Evolutionary conservation across 2,888 invertebrate species (phyloP).

Genomic region (Drosophila paramelanica): DNA sequence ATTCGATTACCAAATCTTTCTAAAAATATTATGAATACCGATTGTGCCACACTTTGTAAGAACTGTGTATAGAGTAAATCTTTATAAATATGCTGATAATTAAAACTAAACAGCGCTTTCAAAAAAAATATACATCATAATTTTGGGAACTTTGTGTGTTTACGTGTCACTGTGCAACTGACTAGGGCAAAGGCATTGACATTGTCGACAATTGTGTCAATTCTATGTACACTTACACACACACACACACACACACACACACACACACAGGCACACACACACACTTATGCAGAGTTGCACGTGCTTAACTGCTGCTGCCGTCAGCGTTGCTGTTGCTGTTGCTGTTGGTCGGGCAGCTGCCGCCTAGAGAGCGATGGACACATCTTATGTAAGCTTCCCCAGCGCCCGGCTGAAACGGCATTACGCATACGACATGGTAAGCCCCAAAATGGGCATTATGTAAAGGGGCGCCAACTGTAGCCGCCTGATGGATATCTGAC

Average conservation of each 20-base stretch:
- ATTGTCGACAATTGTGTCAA: conserved; percentile 77
- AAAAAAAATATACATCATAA: too few species aligned
- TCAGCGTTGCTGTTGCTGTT: conserved; percentile 11
- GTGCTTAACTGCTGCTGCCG: conserved; percentile 33
- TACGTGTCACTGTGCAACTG: conserved; percentile 36
- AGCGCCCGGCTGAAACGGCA: conserved; percentile 27
- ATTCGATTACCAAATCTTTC: background rate
- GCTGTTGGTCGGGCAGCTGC: conserved; percentile 32
- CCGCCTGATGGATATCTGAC: conserved; percentile 40
- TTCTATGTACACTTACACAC: conserved; percentile 35
- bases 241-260: conserved; percentile 10
- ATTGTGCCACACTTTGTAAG: too few species aligned
- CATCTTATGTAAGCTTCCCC: conserved; percentile 52
- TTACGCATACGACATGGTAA: conserved; percentile 63
- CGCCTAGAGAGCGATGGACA: conserved; percentile 36
- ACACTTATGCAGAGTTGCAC: conserved; percentile 27
- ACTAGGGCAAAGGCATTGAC: conserved; percentile 70
- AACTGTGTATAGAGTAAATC: too few species aligned
- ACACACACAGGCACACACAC: conserved; percentile 7
- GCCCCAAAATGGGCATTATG: conserved; percentile 34
- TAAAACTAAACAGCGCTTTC: too few species aligned
- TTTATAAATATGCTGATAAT: too few species aligned
- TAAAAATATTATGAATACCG: too few species aligned
- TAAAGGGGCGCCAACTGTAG: conserved; percentile 24
- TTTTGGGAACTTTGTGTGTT: too few species aligned